Evolutionary conservation across 2,888 invertebrate species (phyloP).

Genomic region (Pachliopta kotzebuea): DNA sequence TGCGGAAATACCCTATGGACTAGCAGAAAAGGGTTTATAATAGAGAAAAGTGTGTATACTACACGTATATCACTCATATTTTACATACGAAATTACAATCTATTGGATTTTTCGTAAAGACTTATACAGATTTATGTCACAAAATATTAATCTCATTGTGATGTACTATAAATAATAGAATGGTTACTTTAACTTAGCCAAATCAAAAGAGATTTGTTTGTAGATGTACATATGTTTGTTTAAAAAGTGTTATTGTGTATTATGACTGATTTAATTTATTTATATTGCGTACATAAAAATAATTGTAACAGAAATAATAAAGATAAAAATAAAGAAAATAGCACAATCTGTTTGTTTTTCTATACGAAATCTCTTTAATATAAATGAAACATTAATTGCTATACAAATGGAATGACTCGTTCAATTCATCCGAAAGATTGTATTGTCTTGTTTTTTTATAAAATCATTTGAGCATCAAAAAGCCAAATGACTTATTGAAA

Average conservation of each 20-base stretch:
- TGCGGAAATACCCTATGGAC: conserved; percentile 54
- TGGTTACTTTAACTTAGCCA: no score
- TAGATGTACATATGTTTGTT: no score
- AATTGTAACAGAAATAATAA: neutral
- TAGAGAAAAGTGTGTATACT: neutral
- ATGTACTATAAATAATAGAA: no score
- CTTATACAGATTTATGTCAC: no score
- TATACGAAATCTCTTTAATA: conserved; percentile 4
- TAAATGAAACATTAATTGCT: conserved; percentile 13
- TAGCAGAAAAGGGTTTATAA: conserved; percentile 55
- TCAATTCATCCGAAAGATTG: conserved; percentile 44
- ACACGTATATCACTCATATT: no score
- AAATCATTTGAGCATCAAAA: conserved; percentile 70
- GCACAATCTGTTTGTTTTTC: neutral
- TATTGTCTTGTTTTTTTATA: conserved; percentile 43
- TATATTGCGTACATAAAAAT: neutral
- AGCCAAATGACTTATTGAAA: conserved; percentile 58
- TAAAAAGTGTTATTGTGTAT: neutral
- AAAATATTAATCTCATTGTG: no score
- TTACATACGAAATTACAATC: neutral
- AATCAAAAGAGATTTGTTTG: no score
- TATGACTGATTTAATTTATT: neutral
- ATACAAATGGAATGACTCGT: conserved; percentile 29
- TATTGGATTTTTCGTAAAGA: neutral
- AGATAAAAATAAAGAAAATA: neutral